phyloP scores from a whole-genome alignment of 2,797 vertebrate genomes.

The Hylomyscus alleni region DNA sequence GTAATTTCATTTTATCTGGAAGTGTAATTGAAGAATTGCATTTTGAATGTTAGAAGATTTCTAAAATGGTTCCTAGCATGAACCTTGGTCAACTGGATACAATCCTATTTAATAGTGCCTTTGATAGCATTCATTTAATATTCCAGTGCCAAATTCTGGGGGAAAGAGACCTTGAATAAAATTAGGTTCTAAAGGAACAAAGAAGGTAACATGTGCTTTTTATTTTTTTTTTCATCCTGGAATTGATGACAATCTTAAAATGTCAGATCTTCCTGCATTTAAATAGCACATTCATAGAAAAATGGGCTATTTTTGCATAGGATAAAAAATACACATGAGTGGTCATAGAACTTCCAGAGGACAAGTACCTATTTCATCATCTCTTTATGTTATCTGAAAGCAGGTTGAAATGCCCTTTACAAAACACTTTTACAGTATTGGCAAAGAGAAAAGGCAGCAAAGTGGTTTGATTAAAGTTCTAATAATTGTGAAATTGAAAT shows the following conservation, averaged over 20 bases:
- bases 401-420: slow-evolving; percentile 66
- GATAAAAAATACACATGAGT: slow-evolving; percentile 80
- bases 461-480: slow-evolving; percentile 65
- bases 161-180: slow-evolving; percentile 80
- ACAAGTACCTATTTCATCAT: slow-evolving; percentile 70
- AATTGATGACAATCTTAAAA: slow-evolving; percentile 85
- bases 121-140: slow-evolving; percentile 86
- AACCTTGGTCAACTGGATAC: slow-evolving; percentile 86
- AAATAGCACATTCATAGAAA: slow-evolving; percentile 81
- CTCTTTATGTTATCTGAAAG: slow-evolving; percentile 66
- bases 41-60: slow-evolving; percentile 85
- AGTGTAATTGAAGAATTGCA: slow-evolving; percentile 86
- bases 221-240: neutral
- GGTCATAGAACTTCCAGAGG: slow-evolving; percentile 81
- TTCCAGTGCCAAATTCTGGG: slow-evolving; percentile 74
- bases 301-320: slow-evolving; percentile 81
- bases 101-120: slow-evolving; percentile 85
- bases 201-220: slow-evolving; percentile 61
- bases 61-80: slow-evolving; percentile 82
- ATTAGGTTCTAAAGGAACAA: slow-evolving; percentile 84
- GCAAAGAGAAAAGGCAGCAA: slow-evolving; percentile 33
- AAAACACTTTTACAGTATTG: slow-evolving; percentile 56
- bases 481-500: slow-evolving; percentile 61
- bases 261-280: slow-evolving; percentile 78
- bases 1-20: slow-evolving; percentile 87